A percentile compares a stretch with the other conserved stretches of the same genome.
Evolutionary conservation across 2,888 invertebrate genomes (phyloP).

Genomic region (Tenodera sinensis): DNA sequence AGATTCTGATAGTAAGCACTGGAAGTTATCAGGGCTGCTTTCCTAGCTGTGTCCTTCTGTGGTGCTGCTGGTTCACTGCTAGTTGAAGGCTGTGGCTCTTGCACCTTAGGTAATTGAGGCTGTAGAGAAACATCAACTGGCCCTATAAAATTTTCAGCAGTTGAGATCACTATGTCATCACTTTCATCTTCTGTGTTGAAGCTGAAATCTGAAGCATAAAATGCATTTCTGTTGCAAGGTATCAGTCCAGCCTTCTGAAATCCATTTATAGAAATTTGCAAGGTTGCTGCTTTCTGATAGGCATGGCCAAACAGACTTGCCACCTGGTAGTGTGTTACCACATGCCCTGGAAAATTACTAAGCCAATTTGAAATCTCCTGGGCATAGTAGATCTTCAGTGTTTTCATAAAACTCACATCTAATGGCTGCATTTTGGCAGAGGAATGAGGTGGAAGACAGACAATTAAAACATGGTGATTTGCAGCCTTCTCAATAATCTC

Average conservation of each 20-base stretch:
- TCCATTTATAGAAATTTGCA: neutral
- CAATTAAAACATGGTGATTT: neutral
- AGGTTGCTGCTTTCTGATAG: neutral
- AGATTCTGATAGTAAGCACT: too few species aligned
- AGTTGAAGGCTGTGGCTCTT: too few species aligned
- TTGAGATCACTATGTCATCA: too few species aligned
- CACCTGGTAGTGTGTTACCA: neutral
- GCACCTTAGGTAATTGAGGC: too few species aligned
- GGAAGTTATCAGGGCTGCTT: too few species aligned
- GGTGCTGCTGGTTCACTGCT: too few species aligned
- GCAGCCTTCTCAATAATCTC: constrained; percentile 33
- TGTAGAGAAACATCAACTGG: too few species aligned
- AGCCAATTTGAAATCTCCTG: neutral
- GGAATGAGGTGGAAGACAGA: neutral
- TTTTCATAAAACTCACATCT: constrained; percentile 22
- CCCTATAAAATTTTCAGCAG: too few species aligned
- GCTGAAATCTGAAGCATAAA: neutral
- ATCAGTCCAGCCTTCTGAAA: neutral
- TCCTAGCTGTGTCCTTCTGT: too few species aligned
- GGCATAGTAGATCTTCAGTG: neutral
- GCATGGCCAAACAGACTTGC: neutral
- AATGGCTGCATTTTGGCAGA: constrained; percentile 1
- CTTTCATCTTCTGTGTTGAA: too few species aligned
- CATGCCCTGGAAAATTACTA: neutral
- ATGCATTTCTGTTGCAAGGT: neutral